phyloP scores from a whole-genome alignment of 35 echinoderm and acorn worm genomes.

The Stichopus chloronotus region DNA sequence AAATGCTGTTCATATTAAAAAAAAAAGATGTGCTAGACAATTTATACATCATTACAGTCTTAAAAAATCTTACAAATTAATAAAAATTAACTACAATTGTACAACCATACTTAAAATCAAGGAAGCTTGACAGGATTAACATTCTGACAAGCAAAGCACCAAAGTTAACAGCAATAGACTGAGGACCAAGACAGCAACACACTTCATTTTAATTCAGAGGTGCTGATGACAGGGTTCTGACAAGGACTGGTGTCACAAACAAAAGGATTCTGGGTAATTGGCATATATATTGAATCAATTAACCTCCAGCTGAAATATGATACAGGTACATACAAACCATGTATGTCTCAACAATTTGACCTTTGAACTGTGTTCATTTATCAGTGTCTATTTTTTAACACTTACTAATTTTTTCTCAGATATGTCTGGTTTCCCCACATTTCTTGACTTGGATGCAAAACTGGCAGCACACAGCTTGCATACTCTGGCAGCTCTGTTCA shows the following conservation, averaged over 20 bases:
- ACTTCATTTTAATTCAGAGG: neutral
- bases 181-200: neutral
- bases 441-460: neutral
- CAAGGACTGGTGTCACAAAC: too few relatives aligned
- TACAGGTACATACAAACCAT: too few relatives aligned
- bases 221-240: too few relatives aligned
- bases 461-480: conserved; percentile 16
- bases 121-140: neutral
- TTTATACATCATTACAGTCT: neutral
- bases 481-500: conserved; percentile 3
- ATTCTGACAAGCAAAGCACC: neutral
- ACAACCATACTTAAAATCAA: neutral
- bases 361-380: neutral
- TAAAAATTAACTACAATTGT: neutral
- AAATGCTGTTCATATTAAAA: conserved; percentile 58
- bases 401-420: conserved; percentile 44
- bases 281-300: too few relatives aligned
- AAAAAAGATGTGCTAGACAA: neutral
- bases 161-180: neutral
- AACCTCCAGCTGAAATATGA: too few relatives aligned
- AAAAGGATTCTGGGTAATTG: too few relatives aligned
- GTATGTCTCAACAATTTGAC: too few relatives aligned
- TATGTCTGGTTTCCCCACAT: neutral
- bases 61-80: neutral
- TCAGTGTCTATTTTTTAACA: neutral